phyloP scores from a whole-genome alignment of 53 echinoderm and acorn worm genomes.

The Pentamera pediparva region DNA sequence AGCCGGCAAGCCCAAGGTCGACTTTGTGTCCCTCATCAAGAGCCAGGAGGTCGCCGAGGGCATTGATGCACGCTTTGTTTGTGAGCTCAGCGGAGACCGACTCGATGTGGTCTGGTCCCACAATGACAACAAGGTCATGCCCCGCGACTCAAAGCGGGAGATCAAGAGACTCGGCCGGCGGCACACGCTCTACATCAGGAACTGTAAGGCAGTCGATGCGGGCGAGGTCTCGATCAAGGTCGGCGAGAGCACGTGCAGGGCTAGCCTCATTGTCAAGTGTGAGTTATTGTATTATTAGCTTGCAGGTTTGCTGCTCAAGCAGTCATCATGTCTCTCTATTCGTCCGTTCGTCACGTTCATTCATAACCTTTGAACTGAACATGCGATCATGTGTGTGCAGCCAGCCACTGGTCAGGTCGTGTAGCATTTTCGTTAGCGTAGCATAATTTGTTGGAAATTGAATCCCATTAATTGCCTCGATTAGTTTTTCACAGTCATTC shows the following conservation, averaged over 20 bases:
- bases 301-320: no score
- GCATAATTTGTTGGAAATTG: no score
- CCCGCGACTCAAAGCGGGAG: conserved; percentile 76
- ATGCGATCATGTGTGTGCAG: no score
- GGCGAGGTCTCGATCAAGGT: conserved; percentile 77
- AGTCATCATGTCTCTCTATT: no score
- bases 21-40: conserved; percentile 78
- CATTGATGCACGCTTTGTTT: conserved; percentile 65
- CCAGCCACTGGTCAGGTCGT: no score
- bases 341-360: no score
- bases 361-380: no score
- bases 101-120: conserved; percentile 71
- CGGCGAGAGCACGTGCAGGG: conserved; percentile 61
- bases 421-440: no score
- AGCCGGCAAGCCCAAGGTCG: conserved; percentile 93
- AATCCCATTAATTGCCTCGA: no score
- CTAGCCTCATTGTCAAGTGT: conserved; percentile 82
- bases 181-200: conserved; percentile 75
- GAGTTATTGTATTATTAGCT: neutral
- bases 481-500: no score
- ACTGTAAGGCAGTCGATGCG: conserved; percentile 59
- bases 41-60: conserved; percentile 76
- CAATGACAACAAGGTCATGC: conserved; percentile 74
- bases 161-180: conserved; percentile 73
- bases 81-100: conserved; percentile 77